Conservation (phyloP, 2,113 vertebrate genomes). For the Toxotes jaculatrix region DNA sequence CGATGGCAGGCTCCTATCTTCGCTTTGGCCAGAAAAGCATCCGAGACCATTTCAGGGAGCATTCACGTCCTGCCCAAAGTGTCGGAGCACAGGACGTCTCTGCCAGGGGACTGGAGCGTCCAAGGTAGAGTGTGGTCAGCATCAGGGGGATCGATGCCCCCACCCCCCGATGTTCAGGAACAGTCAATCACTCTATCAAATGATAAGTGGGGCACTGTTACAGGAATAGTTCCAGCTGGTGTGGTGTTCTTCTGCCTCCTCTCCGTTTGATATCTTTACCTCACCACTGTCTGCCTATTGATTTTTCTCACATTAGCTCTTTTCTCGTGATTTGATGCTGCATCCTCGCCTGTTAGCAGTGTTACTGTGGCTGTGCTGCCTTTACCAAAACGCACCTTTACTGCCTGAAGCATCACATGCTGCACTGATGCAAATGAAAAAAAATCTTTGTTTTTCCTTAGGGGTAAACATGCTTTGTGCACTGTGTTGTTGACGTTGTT, state of each 20-base stretch:
- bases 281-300: slow-evolving; percentile 29
- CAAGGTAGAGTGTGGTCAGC: slow-evolving; percentile 77
- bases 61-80: slow-evolving; percentile 87
- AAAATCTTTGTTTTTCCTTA: neutral
- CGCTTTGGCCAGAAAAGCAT: slow-evolving; percentile 87
- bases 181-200: neutral
- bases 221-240: neutral
- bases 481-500: slow-evolving; percentile 1
- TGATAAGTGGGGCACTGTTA: neutral
- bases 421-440: slow-evolving; percentile 22
- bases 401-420: slow-evolving; percentile 48
- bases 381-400: neutral
- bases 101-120: slow-evolving; percentile 82
- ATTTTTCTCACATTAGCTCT: slow-evolving; percentile 21
- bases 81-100: slow-evolving; percentile 81
- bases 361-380: neutral
- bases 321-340: slow-evolving; percentile 3
- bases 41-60: slow-evolving; percentile 86
- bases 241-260: neutral
- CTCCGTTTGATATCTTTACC: slow-evolving; percentile 13
- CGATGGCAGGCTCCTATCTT: slow-evolving; percentile 89
- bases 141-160: neutral
- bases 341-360: neutral
- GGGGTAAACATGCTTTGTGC: neutral
- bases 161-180: neutral